These are phyloP conservation scores for Ectemnius cavifrons DNA, from an alignment of 2,888 invertebrate genomes.

Conservation along the genomic window DNA sequence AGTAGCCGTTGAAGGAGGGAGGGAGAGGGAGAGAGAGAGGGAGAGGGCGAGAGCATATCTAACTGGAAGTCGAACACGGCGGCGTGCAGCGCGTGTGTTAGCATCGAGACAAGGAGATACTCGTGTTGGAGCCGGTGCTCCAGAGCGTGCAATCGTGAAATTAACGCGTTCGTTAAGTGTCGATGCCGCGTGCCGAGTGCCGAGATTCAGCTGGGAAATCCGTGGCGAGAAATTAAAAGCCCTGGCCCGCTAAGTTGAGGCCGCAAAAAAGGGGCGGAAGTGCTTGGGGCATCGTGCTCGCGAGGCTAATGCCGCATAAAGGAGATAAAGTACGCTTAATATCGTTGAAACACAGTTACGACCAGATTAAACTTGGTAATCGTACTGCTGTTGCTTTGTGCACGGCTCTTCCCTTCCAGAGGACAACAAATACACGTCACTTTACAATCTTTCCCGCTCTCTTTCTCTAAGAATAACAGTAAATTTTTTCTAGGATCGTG, in stretches of 20 bases:
- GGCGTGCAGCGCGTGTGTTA: slow-evolving; percentile 35
- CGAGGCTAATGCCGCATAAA: slow-evolving; percentile 57
- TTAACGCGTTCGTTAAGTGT: slow-evolving; percentile 32
- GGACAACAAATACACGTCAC: slow-evolving; percentile 11
- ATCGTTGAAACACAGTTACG: slow-evolving; percentile 51
- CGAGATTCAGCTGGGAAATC: slow-evolving; percentile 4
- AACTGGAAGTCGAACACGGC: slow-evolving; percentile 52
- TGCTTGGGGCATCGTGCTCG: neutral
- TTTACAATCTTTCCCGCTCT: no score
- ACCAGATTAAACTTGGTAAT: slow-evolving; percentile 42
- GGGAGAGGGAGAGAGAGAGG: no score
- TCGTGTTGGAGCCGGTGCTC: slow-evolving; percentile 32
- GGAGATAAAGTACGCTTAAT: slow-evolving; percentile 56
- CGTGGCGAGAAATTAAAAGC: slow-evolving; percentile 5
- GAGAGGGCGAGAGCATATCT: slow-evolving; percentile 41
- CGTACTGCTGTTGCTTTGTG: slow-evolving; percentile 37
- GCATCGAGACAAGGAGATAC: slow-evolving; percentile 39
- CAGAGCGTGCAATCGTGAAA: slow-evolving; percentile 35
- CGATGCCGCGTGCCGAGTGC: neutral
- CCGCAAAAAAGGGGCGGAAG: neutral
- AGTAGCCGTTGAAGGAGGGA: slow-evolving; percentile 7
- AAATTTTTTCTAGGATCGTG: no score
- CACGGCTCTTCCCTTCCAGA: slow-evolving; percentile 32
- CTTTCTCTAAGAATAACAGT: no score
- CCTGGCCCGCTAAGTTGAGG: neutral